Base-by-base conservation (phyloP, 92 coral and sea anemone genomes). In the Siderastrea radians region DNA sequence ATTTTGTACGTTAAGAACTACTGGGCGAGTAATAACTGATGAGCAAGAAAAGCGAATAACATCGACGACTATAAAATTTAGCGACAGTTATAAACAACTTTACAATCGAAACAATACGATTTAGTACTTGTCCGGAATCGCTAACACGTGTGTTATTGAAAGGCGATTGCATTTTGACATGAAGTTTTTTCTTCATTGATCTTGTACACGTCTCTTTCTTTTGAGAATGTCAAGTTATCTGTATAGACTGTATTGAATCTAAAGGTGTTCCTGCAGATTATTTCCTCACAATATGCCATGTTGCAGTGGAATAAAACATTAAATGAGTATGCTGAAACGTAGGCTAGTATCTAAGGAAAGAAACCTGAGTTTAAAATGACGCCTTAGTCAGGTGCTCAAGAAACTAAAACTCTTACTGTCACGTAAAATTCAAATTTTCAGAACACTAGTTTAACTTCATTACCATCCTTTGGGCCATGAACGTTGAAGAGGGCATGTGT, bases 101-200 rank as follows among this genome's bases (percentile, higher is more conserved):
- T 52, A 74, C 73, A 49, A 64, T 63, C 54, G 64, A 84, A 63
- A 84, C 87, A 73, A 74, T 84, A 44, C 63, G 87, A 84, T 84
- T 73, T 49, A 52, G 49, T 19, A 73, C 81, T 49, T 74, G 61
- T 49, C 62, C 64, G 15, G 72, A 74, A 45, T 13, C 63, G 11
- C 60, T 16, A 84, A 84, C 87, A 84, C 87, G 87, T 84, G 87
- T 84, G 43, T 11, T 62, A 74, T 84, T 84, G 80, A 84, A 84
- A 84, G 43, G 87, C 26, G 60, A 73, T 73, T 73, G 79, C 49
- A 74, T 59, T 51, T 13, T 82, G 78, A 72, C 78, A 70, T 82
- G 13, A 17, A 55, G 53, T 46, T 78, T 82, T 49, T 44, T 82
- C 84, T 48, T 60, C 77, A 11, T 12, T 57, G 66, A 68, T 58